phyloP scores from a whole-genome alignment of 2,113 vertebrate species.

The Sapayoa aenigma region DNA sequence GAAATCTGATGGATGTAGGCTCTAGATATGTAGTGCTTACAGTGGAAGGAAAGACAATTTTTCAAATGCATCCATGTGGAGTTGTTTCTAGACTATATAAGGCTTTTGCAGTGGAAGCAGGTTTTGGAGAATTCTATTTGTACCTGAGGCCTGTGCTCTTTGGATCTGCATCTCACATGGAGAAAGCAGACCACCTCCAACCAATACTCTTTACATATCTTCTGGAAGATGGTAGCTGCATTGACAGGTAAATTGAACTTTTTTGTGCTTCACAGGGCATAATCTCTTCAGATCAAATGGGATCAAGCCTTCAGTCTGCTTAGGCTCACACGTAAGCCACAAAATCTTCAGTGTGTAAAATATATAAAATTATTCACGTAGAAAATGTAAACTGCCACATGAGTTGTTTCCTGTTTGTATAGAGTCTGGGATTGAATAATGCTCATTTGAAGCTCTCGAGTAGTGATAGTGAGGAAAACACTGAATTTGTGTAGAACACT shows the following conservation, averaged over 20 bases:
- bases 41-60: background rate
- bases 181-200: conserved; percentile 48
- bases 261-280: background rate
- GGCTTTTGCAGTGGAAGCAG: conserved; percentile 64
- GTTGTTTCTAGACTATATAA: conserved; percentile 69
- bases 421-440: background rate
- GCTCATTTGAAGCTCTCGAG: background rate
- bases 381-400: background rate
- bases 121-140: conserved; percentile 75
- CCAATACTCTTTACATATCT: conserved; percentile 69
- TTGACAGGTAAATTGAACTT: conserved; percentile 71
- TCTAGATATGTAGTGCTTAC: background rate
- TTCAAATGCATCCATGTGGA: background rate
- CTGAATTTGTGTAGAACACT: background rate
- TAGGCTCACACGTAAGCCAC: background rate
- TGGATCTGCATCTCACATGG: conserved; percentile 64
- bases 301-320: background rate
- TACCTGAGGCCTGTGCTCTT: conserved; percentile 75
- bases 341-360: background rate
- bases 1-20: background rate
- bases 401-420: background rate
- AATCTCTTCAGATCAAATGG: background rate
- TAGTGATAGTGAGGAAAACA: background rate
- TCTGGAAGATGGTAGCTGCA: conserved; percentile 58
- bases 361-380: background rate